These are phyloP conservation scores for Rosalia funebris DNA, from an alignment of 2,888 invertebrate genomes.

Conservation along the genomic window DNA sequence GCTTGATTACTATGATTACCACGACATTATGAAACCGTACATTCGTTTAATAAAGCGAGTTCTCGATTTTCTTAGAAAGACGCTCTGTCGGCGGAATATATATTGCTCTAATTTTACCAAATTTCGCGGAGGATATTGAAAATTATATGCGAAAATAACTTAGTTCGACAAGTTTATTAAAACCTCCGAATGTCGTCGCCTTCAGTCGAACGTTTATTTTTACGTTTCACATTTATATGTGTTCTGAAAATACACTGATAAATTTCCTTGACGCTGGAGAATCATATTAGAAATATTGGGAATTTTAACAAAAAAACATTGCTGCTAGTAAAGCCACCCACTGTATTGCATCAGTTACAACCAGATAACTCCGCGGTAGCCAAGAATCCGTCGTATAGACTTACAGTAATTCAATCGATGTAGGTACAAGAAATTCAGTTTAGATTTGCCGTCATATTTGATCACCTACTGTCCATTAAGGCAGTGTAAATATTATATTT, in stretches of 20 bases:
- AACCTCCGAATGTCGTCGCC: constrained; percentile 9
- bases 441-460: too few relatives aligned
- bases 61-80: constrained; percentile 17
- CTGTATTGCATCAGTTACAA: too few relatives aligned
- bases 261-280: too few relatives aligned
- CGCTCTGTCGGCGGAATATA: constrained; percentile 18
- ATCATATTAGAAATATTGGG: too few relatives aligned
- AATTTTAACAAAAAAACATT: too few relatives aligned
- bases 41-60: constrained; percentile 21
- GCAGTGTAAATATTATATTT: too few relatives aligned
- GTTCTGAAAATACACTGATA: constrained; percentile 9
- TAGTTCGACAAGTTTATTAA: constrained; percentile 25
- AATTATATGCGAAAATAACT: constrained; percentile 23
- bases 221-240: constrained; percentile 12
- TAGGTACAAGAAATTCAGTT: too few relatives aligned
- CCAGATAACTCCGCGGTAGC: too few relatives aligned
- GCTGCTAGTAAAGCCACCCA: too few relatives aligned
- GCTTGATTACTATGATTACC: constrained; percentile 23
- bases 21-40: constrained; percentile 17
- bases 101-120: constrained; percentile 25
- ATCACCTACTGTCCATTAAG: too few relatives aligned
- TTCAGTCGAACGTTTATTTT: constrained; percentile 8
- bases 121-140: constrained; percentile 14
- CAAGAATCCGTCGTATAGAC: too few relatives aligned
- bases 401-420: too few relatives aligned